Evolutionary conservation across 2,888 invertebrate genomes (phyloP), one percentile per base, ranked within the genome.

Genomic region (Pandemis corylana): DNA sequence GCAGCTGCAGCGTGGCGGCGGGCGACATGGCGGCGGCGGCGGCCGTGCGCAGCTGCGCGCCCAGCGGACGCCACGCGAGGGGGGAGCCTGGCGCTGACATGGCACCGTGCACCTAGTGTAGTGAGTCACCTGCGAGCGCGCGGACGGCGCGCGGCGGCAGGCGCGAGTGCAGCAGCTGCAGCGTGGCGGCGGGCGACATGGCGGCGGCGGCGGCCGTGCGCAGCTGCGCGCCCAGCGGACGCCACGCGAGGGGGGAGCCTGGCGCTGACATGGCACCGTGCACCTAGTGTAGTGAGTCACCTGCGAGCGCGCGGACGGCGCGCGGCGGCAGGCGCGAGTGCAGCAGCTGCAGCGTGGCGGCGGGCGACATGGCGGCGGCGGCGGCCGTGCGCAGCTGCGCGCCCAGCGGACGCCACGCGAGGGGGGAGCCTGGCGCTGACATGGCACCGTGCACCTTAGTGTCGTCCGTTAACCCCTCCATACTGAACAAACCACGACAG

Each of bases 1-100:
- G 95, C 77, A 98, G 92, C 81, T 97, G 96, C 81, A 96, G 95
- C 20, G 97, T 96, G 69, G 97, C 97, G 41, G 96, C 95, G 0
- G 97, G 96, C 2, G 98, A 98, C 91, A 98, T 96, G 82, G 97
- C 97, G 7, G 97, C 97, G 78, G 97, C 94, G 0, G 97, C 97
- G 41, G 98, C 95, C 2, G 97, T 97, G 83, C 96, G 95, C 79
- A 98, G 93, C 86, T 97, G 96, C 70, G 96, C 95, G 76, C 96
- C 95, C 61, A 95, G 95, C 69, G 96, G 87, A 72, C 84, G 81
- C 82, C 83, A 83, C 76, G 86, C 87, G 76, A 36, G 28, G 28
- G 28, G 28, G 28, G 28, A 36, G 28, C 28, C 28, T 2, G 28
- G 20, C 20, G 20, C 20, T 20, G 20, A 20, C 20, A 20, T 20